Percentiles rank a stretch among this genome's conserved stretches.
These are phyloP conservation scores for Meteorus cinctellus DNA, from an alignment of 2,888 invertebrate species.

Conservation along the genomic window DNA sequence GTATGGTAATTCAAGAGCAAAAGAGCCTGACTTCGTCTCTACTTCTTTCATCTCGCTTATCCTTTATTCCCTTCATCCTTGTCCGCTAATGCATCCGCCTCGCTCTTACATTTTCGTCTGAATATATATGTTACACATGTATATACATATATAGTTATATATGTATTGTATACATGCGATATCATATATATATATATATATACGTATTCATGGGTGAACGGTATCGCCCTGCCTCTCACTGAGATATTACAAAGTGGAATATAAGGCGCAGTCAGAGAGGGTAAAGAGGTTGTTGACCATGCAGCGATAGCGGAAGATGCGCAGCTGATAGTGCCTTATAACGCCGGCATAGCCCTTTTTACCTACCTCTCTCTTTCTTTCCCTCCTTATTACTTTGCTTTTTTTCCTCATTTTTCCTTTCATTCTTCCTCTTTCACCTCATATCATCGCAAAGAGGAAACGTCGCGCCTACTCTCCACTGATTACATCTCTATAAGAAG, in stretches of 20 bases:
- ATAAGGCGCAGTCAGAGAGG: slow-evolving; percentile 52
- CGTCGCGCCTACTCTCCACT: slow-evolving; percentile 31
- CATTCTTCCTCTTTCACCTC: slow-evolving; percentile 27
- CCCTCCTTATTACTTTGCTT: slow-evolving; percentile 16
- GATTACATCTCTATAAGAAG: slow-evolving; percentile 26
- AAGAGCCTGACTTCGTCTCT: slow-evolving; percentile 20
- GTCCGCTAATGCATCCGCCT: slow-evolving; percentile 42
- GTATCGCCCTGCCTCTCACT: slow-evolving; percentile 49
- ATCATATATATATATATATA: slow-evolving; percentile 26
- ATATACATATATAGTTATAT: slow-evolving; percentile 41
- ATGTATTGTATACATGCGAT: slow-evolving; percentile 34
- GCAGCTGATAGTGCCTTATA: slow-evolving; percentile 60
- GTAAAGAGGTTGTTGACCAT: slow-evolving; percentile 68
- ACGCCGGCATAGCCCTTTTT: slow-evolving; percentile 41
- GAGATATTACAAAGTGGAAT: slow-evolving; percentile 59
- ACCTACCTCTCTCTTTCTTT: slow-evolving; percentile 10
- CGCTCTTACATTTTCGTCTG: slow-evolving; percentile 38
- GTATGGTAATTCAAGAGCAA: slow-evolving; percentile 70
- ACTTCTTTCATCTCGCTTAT: slow-evolving; percentile 37
- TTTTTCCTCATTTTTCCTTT: neutral
- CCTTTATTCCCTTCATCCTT: slow-evolving; percentile 18
- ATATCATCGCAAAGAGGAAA: slow-evolving; percentile 35
- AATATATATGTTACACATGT: slow-evolving; percentile 40
- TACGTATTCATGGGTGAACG: slow-evolving; percentile 49
- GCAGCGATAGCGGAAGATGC: slow-evolving; percentile 62